These are phyloP conservation scores for Onychomys torridus DNA, from an alignment of 2,797 vertebrate genomes.

Conservation along the genomic window DNA sequence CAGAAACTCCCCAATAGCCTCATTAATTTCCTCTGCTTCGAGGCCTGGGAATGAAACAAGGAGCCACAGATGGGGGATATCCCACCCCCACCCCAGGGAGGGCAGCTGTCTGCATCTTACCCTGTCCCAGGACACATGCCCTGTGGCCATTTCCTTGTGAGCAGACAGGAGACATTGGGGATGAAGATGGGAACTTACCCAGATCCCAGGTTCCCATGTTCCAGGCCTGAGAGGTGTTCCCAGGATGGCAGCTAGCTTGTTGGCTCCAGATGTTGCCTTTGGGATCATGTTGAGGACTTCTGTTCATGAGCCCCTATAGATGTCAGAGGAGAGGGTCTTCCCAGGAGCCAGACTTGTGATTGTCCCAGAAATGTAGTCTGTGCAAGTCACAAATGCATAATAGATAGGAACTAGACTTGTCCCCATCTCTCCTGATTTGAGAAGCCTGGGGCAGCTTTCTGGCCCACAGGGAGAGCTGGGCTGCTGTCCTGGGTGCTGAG, in stretches of 20 bases:
- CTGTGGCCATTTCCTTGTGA: not conserved
- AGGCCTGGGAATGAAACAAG: constrained; percentile 14
- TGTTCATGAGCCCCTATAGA: not conserved
- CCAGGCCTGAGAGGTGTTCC: not conserved
- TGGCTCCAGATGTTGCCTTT: not conserved
- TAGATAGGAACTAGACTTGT: not conserved
- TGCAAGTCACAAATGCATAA: not conserved
- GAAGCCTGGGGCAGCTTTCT: not conserved
- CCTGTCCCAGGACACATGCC: not conserved
- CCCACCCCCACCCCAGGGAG: not conserved
- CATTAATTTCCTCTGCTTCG: constrained; percentile 59
- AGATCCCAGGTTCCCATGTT: not conserved
- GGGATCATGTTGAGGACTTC: not conserved
- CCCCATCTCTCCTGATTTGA: not conserved
- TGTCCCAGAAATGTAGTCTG: not conserved
- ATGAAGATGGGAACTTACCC: not conserved
- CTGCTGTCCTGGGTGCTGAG: constrained; percentile 83
- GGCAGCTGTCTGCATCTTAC: not conserved
- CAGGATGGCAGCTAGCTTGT: not conserved
- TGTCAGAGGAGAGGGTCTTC: not conserved
- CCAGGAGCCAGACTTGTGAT: not conserved
- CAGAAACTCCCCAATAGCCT: constrained; percentile 23
- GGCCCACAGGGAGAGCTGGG: not conserved
- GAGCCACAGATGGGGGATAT: constrained; percentile 25
- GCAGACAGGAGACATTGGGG: not conserved